These are phyloP conservation scores for Aphrocallistes beatrix DNA, from an alignment of 37 sponge, comb jelly and placozoan genomes.

Conservation along the genomic window DNA sequence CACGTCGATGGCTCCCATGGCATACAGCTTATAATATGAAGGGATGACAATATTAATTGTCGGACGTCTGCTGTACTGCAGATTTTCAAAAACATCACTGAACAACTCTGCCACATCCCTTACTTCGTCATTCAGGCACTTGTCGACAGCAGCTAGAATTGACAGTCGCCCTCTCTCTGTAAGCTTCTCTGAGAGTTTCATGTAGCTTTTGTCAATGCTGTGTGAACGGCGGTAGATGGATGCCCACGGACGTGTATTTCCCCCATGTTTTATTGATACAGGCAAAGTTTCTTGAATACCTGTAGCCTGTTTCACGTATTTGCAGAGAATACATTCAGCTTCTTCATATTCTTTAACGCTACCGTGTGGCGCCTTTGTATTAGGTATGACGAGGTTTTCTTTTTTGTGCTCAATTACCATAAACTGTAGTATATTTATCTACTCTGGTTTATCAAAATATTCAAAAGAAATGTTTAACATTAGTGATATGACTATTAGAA, in stretches of 20 bases:
- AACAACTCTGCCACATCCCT: neutral
- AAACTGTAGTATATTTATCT: no score
- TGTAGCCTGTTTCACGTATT: neutral
- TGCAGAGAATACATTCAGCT: neutral
- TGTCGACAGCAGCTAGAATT: neutral
- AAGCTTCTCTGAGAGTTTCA: neutral
- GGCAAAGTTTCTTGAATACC: neutral
- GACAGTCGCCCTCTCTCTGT: neutral
- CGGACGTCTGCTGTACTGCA: slow-evolving; percentile 18
- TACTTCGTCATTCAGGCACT: neutral
- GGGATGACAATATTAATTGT: slow-evolving; percentile 16
- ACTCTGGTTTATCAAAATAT: no score
- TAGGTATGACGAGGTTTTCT: no score
- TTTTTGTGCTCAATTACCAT: no score
- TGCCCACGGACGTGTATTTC: neutral
- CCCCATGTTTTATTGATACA: neutral
- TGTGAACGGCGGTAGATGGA: neutral
- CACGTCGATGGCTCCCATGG: slow-evolving; percentile 15
- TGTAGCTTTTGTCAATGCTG: neutral
- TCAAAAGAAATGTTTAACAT: no score
- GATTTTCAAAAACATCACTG: neutral
- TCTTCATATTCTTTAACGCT: neutral
- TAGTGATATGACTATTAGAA: no score
- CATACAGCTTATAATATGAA: slow-evolving; percentile 5
- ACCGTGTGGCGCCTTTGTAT: no score